These are phyloP conservation scores for Oedothorax gibbosus DNA, from an alignment of 1,140 invertebrate species.

Conservation along the genomic window DNA sequence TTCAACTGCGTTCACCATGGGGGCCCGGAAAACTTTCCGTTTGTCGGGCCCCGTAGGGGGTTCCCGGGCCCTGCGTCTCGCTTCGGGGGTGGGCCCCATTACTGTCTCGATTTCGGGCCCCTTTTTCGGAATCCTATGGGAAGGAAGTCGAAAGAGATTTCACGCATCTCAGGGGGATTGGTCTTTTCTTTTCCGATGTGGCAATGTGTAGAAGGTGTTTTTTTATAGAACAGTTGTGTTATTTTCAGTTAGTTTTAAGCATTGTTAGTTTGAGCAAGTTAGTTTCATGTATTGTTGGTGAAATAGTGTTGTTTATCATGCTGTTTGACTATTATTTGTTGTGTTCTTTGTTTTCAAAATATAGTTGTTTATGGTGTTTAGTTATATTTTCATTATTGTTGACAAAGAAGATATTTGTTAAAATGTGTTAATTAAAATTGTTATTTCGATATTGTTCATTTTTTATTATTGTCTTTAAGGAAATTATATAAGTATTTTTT, in stretches of 20 bases:
- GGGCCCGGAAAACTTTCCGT: neutral
- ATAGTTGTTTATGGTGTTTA: no score
- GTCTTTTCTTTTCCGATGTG: conserved; percentile 24
- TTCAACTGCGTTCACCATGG: conserved; percentile 28
- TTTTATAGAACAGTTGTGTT: neutral
- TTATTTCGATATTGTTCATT: no score
- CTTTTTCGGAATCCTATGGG: conserved; percentile 1
- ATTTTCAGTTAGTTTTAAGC: neutral
- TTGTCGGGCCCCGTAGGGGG: conserved; percentile 24
- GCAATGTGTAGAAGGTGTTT: neutral
- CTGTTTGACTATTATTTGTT: no score
- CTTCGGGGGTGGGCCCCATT: conserved; percentile 20
- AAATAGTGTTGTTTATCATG: no score
- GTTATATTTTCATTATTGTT: no score
- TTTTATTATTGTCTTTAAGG: no score
- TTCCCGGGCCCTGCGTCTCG: neutral
- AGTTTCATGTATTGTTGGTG: no score
- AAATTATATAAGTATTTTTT: no score
- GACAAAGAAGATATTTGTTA: no score
- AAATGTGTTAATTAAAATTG: no score
- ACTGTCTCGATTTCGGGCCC: conserved; percentile 11
- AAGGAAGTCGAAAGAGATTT: conserved; percentile 42
- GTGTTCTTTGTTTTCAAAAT: no score
- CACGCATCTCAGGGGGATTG: conserved; percentile 28
- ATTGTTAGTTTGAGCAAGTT: neutral